Evolutionary conservation across 1,140 invertebrate species (phyloP).

Genomic region (Tachypleus tridentatus): DNA sequence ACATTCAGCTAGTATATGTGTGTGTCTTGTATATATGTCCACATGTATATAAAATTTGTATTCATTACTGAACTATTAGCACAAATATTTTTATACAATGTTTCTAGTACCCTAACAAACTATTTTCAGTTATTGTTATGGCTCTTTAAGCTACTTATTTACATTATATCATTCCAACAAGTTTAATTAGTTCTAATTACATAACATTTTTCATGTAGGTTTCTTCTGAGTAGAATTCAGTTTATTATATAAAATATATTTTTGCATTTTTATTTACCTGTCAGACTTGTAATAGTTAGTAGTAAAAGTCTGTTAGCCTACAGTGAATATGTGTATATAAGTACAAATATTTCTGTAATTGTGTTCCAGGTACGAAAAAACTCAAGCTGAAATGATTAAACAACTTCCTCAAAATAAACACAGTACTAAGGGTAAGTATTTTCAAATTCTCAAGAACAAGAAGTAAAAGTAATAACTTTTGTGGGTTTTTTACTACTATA

Average conservation of each 20-base stretch:
- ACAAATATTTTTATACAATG: too few species aligned
- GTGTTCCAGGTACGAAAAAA: conserved; percentile 49
- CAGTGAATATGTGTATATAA: neutral
- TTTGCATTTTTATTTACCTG: neutral
- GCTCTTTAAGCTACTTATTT: too few species aligned
- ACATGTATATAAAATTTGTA: too few species aligned
- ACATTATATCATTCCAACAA: too few species aligned
- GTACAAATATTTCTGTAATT: conserved; percentile 20
- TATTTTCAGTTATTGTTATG: too few species aligned
- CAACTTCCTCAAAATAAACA: conserved; percentile 64
- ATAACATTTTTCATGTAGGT: neutral
- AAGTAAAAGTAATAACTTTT: neutral
- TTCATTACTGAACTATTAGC: too few species aligned
- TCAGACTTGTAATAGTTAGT: neutral
- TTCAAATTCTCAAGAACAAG: neutral
- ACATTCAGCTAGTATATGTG: too few species aligned
- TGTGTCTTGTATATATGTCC: too few species aligned
- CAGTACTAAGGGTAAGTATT: conserved; percentile 53
- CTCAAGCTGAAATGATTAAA: conserved; percentile 54
- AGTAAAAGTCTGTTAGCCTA: neutral
- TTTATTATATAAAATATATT: neutral
- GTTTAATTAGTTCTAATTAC: neutral
- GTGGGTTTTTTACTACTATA: neutral
- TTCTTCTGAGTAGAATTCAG: neutral
- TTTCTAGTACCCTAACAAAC: too few species aligned